Base-by-base conservation (phyloP, 2,797 vertebrate species). In the Sebastolobus altivelis region DNA sequence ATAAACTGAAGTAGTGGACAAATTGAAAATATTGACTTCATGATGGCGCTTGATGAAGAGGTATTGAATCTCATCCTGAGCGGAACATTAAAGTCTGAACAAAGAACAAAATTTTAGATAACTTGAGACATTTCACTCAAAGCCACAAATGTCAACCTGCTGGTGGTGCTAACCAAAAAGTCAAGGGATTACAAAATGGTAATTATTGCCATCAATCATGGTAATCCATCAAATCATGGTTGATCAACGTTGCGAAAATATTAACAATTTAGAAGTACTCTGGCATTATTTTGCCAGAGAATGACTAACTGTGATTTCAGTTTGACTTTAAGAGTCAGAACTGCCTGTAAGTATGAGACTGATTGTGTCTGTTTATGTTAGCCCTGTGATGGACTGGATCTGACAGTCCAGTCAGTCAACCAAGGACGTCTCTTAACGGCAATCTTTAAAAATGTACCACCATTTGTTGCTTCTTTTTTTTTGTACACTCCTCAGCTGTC, bases 371-470 rank as follows among this genome's bases (percentile, higher is more conserved):
- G 43, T 61, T 38, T 2, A 12, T 43, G 62, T 72, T 80, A 25
- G 29, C 7, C 22, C 18, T 18, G 46, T 78, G 78, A 86, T 59
- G 49, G 60, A 83, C 60, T 67, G 56, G 70, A 80, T 68, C 61
- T 46, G 58, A 81, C 81, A 81, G 55, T 58, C 65, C 20, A 76
- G 56, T 77, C 76, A 74, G 69, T 70, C 73, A 40, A 22, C 54
- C 60, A 74, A 74, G 38, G 69, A 65, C 22, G 2, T 79, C 31
- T 72, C 16, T 68, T 29, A 65, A 67, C 27, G 20, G 22, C 33
- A 65, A 0, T 54, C 33, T 58, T 59, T 60, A n/a, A 46, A 10
- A n/a, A 52, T 20, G 49, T 31, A 33, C 27, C 31, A 27, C 40
- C 4, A 14, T 56, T 31, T 72, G 6, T 35, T 58, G 2, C 18